phyloP scores from a whole-genome alignment of 1,140 invertebrate genomes.

The Drosophila guanche region DNA sequence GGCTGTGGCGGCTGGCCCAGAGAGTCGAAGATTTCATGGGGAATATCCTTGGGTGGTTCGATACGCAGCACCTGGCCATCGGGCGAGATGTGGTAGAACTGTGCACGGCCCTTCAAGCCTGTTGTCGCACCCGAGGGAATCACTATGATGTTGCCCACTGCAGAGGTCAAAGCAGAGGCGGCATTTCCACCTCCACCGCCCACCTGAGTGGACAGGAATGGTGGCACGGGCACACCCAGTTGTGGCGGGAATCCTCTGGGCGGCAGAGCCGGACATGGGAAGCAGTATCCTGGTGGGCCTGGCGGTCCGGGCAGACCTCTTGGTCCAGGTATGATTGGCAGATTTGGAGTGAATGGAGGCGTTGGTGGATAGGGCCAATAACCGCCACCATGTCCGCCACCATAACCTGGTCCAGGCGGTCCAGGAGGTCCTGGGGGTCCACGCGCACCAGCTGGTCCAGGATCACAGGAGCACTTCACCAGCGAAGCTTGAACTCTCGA shows the following conservation, averaged over 20 bases:
- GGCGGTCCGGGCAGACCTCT: slow-evolving; percentile 50
- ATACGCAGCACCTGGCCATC: slow-evolving; percentile 58
- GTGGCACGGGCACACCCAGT: slow-evolving; percentile 25
- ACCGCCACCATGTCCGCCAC: slow-evolving; percentile 3
- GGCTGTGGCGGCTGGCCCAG: slow-evolving; percentile 25
- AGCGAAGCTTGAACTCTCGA: slow-evolving; percentile 35
- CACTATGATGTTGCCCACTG: slow-evolving; percentile 66
- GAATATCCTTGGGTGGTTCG: slow-evolving; percentile 49
- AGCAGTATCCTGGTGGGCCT: slow-evolving; percentile 52
- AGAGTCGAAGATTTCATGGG: slow-evolving; percentile 46
- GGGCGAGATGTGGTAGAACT: slow-evolving; percentile 61
- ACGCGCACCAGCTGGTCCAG: slow-evolving; percentile 45
- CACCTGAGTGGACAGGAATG: slow-evolving; percentile 30
- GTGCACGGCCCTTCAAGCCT: slow-evolving; percentile 42
- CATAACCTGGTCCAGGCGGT: slow-evolving; percentile 38
- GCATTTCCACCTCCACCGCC: slow-evolving; percentile 8
- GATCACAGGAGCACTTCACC: slow-evolving; percentile 64
- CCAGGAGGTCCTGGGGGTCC: slow-evolving; percentile 56
- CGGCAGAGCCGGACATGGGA: slow-evolving; percentile 32
- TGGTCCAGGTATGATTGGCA: slow-evolving; percentile 39
- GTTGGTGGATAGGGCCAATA: slow-evolving; percentile 38
- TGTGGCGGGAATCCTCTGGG: slow-evolving; percentile 5
- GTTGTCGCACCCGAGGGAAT: slow-evolving; percentile 37
- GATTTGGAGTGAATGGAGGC: slow-evolving; percentile 31
- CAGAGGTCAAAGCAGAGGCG: slow-evolving; percentile 20